Conservation (phyloP, 2,888 invertebrate genomes). For the Euplexia lucipara region DNA sequence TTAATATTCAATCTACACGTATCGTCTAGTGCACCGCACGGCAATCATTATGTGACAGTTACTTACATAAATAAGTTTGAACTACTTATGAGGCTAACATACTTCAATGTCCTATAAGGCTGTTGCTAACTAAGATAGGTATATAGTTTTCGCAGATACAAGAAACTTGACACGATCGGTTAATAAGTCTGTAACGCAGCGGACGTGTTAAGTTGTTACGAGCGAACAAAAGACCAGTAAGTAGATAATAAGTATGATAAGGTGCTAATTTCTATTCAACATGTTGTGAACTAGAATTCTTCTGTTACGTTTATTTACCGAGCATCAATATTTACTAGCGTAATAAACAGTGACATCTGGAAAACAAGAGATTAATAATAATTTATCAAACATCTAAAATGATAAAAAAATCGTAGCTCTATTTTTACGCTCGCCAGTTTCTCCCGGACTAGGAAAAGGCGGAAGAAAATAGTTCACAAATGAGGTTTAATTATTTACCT, state of each 20-base stretch:
- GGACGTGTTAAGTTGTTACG: conserved; percentile 48
- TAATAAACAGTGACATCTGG: conserved; percentile 4
- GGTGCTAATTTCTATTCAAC: conserved; percentile 56
- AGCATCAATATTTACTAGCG: conserved; percentile 28
- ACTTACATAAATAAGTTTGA: conserved; percentile 22
- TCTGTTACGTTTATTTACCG: conserved; percentile 43
- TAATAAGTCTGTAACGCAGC: conserved; percentile 43
- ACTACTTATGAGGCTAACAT: conserved; percentile 16
- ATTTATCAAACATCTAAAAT: background rate
- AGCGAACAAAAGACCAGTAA: conserved; percentile 54
- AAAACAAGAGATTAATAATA: conserved; percentile 6
- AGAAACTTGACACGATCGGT: conserved; percentile 35
- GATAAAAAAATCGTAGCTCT: background rate
- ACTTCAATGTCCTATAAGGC: conserved; percentile 9
- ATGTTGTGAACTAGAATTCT: conserved; percentile 51
- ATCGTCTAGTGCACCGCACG: conserved; percentile 3
- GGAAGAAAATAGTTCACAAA: conserved; percentile 39
- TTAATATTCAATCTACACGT: conserved; percentile 17
- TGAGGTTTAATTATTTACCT: conserved; percentile 25
- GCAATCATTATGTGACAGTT: conserved; percentile 13
- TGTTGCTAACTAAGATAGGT: conserved; percentile 30
- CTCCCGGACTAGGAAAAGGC: conserved; percentile 18
- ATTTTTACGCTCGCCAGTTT: conserved; percentile 9
- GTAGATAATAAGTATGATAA: conserved; percentile 54
- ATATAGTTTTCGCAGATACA: conserved; percentile 36